Base-by-base conservation (phyloP, 2,113 vertebrate genomes). In the Phalacrocorax carbo region DNA sequence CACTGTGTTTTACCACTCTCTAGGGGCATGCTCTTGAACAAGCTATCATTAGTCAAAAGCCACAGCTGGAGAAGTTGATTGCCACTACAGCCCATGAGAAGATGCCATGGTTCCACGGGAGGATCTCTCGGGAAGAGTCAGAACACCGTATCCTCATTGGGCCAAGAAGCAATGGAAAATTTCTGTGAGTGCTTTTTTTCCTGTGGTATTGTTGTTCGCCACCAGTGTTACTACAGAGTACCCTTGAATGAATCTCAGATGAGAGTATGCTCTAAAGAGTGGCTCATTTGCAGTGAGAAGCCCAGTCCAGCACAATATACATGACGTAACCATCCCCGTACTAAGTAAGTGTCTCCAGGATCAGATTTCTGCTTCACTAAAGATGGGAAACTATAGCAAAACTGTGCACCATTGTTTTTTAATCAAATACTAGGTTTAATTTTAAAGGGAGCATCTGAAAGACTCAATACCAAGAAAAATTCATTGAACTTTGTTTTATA, bases 61-160 rank as follows among this genome's bases (percentile, higher is more conserved):
- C 99, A 48, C 99, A 99, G 82, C 97, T 99, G 96, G 99, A 99
- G 97, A 99, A 99, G 95, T 83, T 99, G 65, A 99, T 99, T 15
- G 98, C 99, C 86, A 99, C 99, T 94, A 99, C 99, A 2, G 99
- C 99, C 44, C 99, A 99, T 46, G 98, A 99, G 79, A 98, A 97
- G 93, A 99, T 99, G 99, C 99, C 99, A 0, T 99, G 99, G 99
- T 99, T 99, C 97, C 99, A 99, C 0, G 99, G 99, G 18, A 94
- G 95, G 15, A 99, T 99, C 70, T 98, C 98, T 13, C 98, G 99
- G 17, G 98, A 99, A 9, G 98, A 98, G 38, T 99, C 99, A 0
- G 99, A 99, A 64, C 97, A 98, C 8, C 95, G 98, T 42, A 98
- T 99, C 46, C 98, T 99, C n/a, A 95, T 95, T 51, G 98, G 98